Evolutionary conservation across 1,140 invertebrate species (phyloP).

Genomic region (Camponotus vicinus): DNA sequence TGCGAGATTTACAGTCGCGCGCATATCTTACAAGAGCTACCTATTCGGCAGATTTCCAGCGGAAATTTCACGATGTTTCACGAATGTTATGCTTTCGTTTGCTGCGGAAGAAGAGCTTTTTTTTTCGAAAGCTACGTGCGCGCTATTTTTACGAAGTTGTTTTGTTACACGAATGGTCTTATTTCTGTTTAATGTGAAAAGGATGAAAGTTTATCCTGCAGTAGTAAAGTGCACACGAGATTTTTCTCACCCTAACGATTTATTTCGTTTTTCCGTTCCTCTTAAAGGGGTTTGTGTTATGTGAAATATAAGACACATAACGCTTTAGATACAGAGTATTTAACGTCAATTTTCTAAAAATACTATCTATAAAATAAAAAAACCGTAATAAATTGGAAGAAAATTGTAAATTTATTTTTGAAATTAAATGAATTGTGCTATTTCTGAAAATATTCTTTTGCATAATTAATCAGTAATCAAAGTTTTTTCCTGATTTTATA

Average conservation of each 20-base stretch:
- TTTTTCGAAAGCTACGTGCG: too few species aligned
- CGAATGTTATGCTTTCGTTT: neutral
- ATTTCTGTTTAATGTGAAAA: constrained; percentile 37
- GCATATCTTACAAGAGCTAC: constrained; percentile 1
- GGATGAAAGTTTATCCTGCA: neutral
- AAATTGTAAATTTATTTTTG: too few species aligned
- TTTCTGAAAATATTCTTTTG: neutral
- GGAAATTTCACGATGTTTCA: constrained; percentile 49
- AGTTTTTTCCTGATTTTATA: neutral
- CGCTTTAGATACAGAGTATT: too few species aligned
- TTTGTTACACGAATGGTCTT: neutral
- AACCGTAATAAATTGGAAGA: too few species aligned
- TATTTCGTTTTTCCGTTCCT: neutral
- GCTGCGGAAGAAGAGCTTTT: neutral
- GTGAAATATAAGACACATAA: neutral
- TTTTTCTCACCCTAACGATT: neutral
- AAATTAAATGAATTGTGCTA: too few species aligned
- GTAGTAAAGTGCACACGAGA: neutral
- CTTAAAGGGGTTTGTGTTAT: neutral
- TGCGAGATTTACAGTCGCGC: constrained; percentile 31
- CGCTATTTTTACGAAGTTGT: constrained; percentile 21
- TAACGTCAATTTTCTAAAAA: too few species aligned
- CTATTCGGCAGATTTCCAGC: constrained; percentile 50
- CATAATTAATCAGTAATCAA: neutral
- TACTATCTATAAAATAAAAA: too few species aligned